Evolutionary conservation across 2,888 invertebrate species (phyloP).

Genomic region (Rotaria magnacalcarata): DNA sequence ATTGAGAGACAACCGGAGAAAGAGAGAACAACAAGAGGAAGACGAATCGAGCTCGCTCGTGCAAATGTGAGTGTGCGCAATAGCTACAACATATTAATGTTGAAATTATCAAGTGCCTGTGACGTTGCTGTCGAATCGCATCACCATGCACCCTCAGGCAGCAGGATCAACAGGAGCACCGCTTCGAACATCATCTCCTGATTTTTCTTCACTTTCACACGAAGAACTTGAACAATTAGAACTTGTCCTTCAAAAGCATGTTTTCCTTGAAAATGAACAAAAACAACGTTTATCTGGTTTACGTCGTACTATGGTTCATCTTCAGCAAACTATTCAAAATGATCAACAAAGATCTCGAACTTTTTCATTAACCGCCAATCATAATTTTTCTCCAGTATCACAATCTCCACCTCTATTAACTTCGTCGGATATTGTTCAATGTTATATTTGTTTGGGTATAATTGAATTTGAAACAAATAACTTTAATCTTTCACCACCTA

Average conservation of each 20-base stretch:
- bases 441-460: slow-evolving; percentile 5
- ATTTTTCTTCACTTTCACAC: slow-evolving; percentile 12
- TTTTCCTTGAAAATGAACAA: slow-evolving; percentile 39
- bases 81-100: not conserved
- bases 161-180: not conserved
- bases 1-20: not conserved
- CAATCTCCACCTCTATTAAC: not conserved
- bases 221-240: slow-evolving; percentile 41
- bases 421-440: not conserved
- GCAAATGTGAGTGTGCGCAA: not conserved
- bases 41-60: not conserved
- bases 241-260: slow-evolving; percentile 40
- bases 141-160: not conserved
- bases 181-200: not conserved
- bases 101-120: slow-evolving; percentile 18
- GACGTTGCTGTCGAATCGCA: slow-evolving; percentile 7
- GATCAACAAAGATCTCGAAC: not conserved
- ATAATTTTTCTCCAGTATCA: not conserved
- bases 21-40: not conserved
- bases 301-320: not conserved
- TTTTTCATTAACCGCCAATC: not conserved
- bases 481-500: not conserved
- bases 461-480: not conserved
- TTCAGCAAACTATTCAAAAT: slow-evolving; percentile 17
- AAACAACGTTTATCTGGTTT: not conserved